phyloP scores from a whole-genome alignment of 1,140 invertebrate species.

The Drosophila sulfurigaster region DNA sequence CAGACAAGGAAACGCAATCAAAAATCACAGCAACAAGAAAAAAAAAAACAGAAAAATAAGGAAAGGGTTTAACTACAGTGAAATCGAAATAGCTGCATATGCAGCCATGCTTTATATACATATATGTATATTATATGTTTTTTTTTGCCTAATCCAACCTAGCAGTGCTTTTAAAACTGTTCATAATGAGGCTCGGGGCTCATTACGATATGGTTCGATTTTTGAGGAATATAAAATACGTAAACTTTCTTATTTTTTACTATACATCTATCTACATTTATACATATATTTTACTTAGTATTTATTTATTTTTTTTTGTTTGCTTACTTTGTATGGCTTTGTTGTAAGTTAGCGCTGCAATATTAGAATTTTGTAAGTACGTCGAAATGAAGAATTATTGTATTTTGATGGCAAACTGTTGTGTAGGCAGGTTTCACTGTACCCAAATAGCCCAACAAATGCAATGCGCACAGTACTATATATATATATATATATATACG shows the following conservation, averaged over 20 bases:
- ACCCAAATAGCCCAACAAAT: slow-evolving; percentile 11
- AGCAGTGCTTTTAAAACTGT: slow-evolving; percentile 6
- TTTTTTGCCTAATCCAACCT: neutral
- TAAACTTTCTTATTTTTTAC: slow-evolving; percentile 7
- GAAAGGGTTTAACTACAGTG: slow-evolving; percentile 23
- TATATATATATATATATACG: slow-evolving; percentile 6
- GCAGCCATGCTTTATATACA: neutral
- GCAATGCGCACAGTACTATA: neutral
- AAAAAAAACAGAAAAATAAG: too few species aligned
- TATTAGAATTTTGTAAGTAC: slow-evolving; percentile 30
- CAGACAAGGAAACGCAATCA: slow-evolving; percentile 3
- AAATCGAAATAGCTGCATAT: slow-evolving; percentile 30
- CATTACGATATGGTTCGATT: neutral
- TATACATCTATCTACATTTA: neutral
- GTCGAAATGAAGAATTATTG: neutral
- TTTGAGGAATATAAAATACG: neutral
- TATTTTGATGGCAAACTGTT: neutral
- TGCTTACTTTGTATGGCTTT: slow-evolving; percentile 1
- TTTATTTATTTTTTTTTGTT: slow-evolving; percentile 22
- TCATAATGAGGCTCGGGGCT: slow-evolving; percentile 6
- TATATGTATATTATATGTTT: neutral
- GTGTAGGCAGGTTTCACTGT: slow-evolving; percentile 37
- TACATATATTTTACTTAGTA: slow-evolving; percentile 4
- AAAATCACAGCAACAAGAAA: neutral
- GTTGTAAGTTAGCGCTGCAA: slow-evolving; percentile 27